phyloP scores from a whole-genome alignment of 2,113 vertebrate species.

The Meles meles region DNA sequence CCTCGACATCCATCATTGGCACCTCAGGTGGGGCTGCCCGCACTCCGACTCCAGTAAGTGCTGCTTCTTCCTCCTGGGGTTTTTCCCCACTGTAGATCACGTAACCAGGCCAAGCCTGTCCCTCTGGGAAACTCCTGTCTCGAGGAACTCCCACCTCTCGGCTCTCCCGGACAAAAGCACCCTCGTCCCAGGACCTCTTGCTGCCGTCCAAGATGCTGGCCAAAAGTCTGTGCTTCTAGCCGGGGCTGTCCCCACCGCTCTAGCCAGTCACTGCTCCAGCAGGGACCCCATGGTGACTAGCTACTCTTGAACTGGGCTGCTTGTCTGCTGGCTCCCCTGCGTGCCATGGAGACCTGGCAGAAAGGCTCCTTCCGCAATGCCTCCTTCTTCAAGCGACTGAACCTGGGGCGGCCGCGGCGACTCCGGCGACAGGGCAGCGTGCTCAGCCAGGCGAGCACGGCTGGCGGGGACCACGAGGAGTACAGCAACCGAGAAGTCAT shows the following conservation, averaged over 20 bases:
- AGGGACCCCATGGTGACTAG: background rate
- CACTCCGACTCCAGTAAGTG: slow-evolving; percentile 35
- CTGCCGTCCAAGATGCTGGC: background rate
- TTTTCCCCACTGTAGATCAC: slow-evolving; percentile 15
- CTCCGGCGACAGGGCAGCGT: slow-evolving; percentile 63
- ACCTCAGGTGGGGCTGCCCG: background rate
- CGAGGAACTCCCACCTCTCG: background rate
- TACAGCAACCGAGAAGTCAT: slow-evolving; percentile 75
- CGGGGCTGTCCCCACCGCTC: background rate
- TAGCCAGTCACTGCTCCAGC: background rate
- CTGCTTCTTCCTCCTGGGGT: background rate
- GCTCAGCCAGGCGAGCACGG: slow-evolving; percentile 68
- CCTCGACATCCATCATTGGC: background rate
- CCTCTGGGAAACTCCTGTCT: background rate
- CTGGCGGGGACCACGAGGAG: slow-evolving; percentile 68
- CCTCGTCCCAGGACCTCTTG: background rate
- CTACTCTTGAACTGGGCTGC: background rate
- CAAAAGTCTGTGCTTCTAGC: background rate
- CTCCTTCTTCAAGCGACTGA: slow-evolving; percentile 83
- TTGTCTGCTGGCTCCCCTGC: background rate
- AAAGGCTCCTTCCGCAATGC: slow-evolving; percentile 83
- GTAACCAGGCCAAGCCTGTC: slow-evolving; percentile 29
- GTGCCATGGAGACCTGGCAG: slow-evolving; percentile 83
- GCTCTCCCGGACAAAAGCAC: background rate
- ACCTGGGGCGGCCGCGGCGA: slow-evolving; percentile 48